These are phyloP conservation scores for Pavo muticus DNA, from an alignment of 2,113 vertebrate species.

Conservation along the genomic window DNA sequence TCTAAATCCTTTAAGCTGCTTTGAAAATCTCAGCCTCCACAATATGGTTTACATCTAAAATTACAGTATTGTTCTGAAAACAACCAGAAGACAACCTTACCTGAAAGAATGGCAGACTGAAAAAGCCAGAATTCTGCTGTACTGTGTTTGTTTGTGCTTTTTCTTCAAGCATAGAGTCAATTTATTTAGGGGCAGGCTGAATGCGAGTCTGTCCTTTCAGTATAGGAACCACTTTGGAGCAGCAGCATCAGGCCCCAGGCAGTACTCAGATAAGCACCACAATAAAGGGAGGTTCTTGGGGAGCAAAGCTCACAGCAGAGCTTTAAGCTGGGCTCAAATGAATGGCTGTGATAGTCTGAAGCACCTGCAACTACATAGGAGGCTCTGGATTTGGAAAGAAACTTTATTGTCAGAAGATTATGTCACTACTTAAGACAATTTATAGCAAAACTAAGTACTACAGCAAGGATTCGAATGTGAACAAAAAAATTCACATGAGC, in stretches of 20 bases:
- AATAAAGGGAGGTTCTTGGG: background rate
- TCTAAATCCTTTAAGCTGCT: slow-evolving; percentile 67
- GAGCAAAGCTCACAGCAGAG: background rate
- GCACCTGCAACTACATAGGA: slow-evolving; percentile 12
- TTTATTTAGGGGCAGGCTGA: background rate
- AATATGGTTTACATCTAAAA: slow-evolving; percentile 50
- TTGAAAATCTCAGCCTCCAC: slow-evolving; percentile 56
- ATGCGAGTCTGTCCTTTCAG: background rate
- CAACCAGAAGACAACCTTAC: background rate
- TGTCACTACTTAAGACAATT: slow-evolving; percentile 7
- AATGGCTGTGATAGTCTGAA: background rate
- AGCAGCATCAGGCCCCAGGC: background rate
- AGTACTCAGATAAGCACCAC: background rate
- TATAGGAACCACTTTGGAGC: background rate
- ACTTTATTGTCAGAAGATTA: background rate
- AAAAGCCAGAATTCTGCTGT: background rate
- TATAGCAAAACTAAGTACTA: background rate
- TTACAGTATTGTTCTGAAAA: slow-evolving; percentile 27
- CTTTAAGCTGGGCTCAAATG: background rate
- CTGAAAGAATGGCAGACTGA: background rate
- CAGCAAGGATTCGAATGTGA: background rate
- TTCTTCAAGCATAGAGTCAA: background rate
- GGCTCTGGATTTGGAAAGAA: slow-evolving; percentile 8
- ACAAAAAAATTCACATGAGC: background rate
- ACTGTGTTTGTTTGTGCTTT: background rate